Evolutionary conservation across 2,113 vertebrate species (phyloP).

Genomic region (Centropristis striata): DNA sequence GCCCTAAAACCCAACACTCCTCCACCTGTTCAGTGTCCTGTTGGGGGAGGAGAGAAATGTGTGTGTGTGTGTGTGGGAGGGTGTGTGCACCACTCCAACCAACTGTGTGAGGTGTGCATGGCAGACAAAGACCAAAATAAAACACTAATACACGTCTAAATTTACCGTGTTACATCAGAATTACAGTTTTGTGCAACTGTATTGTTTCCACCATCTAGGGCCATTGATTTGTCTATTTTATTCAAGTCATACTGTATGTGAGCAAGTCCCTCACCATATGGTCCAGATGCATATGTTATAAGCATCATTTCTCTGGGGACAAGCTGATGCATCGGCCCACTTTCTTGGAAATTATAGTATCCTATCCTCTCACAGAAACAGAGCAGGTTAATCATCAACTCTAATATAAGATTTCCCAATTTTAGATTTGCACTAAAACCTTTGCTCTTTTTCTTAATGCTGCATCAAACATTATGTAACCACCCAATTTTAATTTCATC

Average conservation of each 20-base stretch:
- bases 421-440: conserved; percentile 14
- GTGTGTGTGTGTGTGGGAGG: conserved; percentile 6
- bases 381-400: conserved; percentile 27
- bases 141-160: not conserved
- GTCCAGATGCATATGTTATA: conserved; percentile 43
- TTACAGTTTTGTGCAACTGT: not conserved
- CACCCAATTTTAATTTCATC: conserved; percentile 16
- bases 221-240: conserved; percentile 13
- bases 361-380: conserved; percentile 1
- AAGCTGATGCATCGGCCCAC: conserved; percentile 33
- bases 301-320: conserved; percentile 62
- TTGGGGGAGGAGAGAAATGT: conserved; percentile 40
- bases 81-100: not conserved
- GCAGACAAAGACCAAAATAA: conserved; percentile 43
- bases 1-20: conserved; percentile 62
- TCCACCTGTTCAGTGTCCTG: conserved; percentile 78
- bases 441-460: conserved; percentile 20
- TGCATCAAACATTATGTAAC: conserved; percentile 9
- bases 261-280: conserved; percentile 47
- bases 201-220: not conserved
- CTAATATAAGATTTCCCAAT: conserved; percentile 18
- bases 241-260: conserved; percentile 4
- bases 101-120: conserved; percentile 11
- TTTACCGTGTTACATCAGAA: conserved; percentile 27
- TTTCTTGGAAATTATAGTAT: conserved; percentile 29